Evolutionary conservation across 2,113 vertebrate species (phyloP), one percentile per base, ranked within the genome.

Genomic region (Peromyscus maniculatus): DNA sequence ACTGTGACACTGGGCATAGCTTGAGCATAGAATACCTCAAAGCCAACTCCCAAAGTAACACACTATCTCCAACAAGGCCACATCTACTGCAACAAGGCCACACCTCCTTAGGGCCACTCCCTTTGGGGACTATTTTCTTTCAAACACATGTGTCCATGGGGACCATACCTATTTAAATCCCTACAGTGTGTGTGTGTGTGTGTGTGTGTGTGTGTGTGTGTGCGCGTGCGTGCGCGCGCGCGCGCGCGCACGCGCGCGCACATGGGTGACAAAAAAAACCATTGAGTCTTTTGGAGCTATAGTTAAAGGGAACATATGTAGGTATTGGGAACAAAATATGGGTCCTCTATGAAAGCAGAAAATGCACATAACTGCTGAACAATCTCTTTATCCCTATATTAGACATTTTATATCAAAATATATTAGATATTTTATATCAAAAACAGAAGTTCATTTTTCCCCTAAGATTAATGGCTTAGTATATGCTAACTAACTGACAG

Each of bases 231-330:
- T 22, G 19, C 22, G 71, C 39, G 71, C 22, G n/a, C 39, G 17
- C 55, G 15, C 33, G 77, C 52, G 13, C 33, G 9, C 49, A 1
- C 7, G 9, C 16, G 1, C 4, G 9, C 5, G 5, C 21, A 21
- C 36, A 15, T 9, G 6, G 12, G 12, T 83, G 36, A 26, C 19
- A 31, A 83, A 4, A 21, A 31, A 83, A 4, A 21, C 26, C 0
- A 39, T 28, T 62, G n/a, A 39, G 62, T 84, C n/a, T 24, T 78
- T 4, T 64, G 1, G 26, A 84, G 11, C 3, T 64, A 1, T 4
- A 84, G 12, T 9, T 43, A 64, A 84, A 43, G 24, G 17, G 19
- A 46, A 22, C 26, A 16, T 10, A 9, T 9, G 3, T 46, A 3
- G 24, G 15, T 19, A 24, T 3, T 46, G 7, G 8, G 59, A 46